Conservation (phyloP, 1,140 invertebrate genomes). For the Steinernema feltiae region DNA sequence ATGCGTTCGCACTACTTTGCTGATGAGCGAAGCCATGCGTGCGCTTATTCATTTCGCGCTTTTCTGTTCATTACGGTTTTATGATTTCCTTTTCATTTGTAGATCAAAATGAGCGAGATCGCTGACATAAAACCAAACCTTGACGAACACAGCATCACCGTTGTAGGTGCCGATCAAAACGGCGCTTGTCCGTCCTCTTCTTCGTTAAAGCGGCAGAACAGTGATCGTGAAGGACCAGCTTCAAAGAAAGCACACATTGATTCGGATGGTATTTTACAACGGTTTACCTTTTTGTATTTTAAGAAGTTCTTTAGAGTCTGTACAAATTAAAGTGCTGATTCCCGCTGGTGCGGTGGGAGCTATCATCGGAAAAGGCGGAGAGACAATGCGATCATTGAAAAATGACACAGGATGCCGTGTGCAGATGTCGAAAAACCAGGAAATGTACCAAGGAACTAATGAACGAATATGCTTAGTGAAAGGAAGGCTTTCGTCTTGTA, state of each 20-base stretch:
- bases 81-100: neutral
- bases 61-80: too few relatives aligned
- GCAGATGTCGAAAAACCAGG: constrained; percentile 57
- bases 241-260: constrained; percentile 52
- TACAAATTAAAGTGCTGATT: constrained; percentile 56
- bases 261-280: constrained; percentile 29
- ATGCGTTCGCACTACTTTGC: too few relatives aligned
- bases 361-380: constrained; percentile 55
- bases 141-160: neutral
- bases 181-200: neutral
- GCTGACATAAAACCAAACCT: neutral
- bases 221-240: constrained; percentile 45
- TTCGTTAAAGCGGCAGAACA: constrained; percentile 41
- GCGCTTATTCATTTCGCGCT: too few relatives aligned
- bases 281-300: neutral
- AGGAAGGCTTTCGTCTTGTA: constrained; percentile 82
- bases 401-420: constrained; percentile 52
- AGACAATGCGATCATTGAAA: constrained; percentile 52
- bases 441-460: constrained; percentile 70
- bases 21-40: too few relatives aligned
- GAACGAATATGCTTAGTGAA: constrained; percentile 94
- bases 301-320: constrained; percentile 39
- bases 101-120: neutral
- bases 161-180: neutral
- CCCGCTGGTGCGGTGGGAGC: constrained; percentile 54